These are phyloP conservation scores for Urocyon cinereoargenteus DNA, from an alignment of 2,797 vertebrate species.

Conservation along the genomic window DNA sequence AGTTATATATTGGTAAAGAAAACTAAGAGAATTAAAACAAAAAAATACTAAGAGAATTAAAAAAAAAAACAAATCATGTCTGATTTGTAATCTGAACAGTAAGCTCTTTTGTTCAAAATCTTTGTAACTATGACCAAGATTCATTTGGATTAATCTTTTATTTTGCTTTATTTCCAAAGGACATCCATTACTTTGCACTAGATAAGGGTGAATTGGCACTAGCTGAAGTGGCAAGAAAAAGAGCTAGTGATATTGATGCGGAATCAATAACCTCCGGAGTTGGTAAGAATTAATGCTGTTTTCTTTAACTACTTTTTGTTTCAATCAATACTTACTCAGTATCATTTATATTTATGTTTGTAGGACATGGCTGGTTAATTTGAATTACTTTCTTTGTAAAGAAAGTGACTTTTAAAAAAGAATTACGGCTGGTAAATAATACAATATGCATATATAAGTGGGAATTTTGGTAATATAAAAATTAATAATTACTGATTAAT, in stretches of 20 bases:
- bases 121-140: slow-evolving; percentile 88
- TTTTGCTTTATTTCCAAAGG: slow-evolving; percentile 97
- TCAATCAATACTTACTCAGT: slow-evolving; percentile 87
- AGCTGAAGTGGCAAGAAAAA: slow-evolving; percentile 96
- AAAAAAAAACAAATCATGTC: slow-evolving; percentile 83
- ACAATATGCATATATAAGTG: not conserved
- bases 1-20: slow-evolving; percentile 74
- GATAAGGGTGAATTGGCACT: slow-evolving; percentile 98
- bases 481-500: slow-evolving; percentile 26
- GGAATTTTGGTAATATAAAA: slow-evolving; percentile 65
- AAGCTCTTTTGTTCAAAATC: slow-evolving; percentile 85
- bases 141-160: slow-evolving; percentile 95
- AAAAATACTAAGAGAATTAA: slow-evolving; percentile 85
- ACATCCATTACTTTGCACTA: slow-evolving; percentile 98
- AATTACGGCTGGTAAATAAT: slow-evolving; percentile 74
- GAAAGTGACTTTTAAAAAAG: slow-evolving; percentile 71
- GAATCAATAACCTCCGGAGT: slow-evolving; percentile 90
- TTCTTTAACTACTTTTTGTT: slow-evolving; percentile 86
- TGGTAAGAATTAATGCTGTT: slow-evolving; percentile 91
- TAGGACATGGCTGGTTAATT: slow-evolving; percentile 80
- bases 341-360: slow-evolving; percentile 84
- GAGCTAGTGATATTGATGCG: slow-evolving; percentile 95
- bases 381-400: slow-evolving; percentile 80
- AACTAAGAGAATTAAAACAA: slow-evolving; percentile 85
- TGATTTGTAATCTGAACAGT: slow-evolving; percentile 87